Base-by-base conservation (phyloP, 1,140 invertebrate genomes). In the Aphelenchoides besseyi region DNA sequence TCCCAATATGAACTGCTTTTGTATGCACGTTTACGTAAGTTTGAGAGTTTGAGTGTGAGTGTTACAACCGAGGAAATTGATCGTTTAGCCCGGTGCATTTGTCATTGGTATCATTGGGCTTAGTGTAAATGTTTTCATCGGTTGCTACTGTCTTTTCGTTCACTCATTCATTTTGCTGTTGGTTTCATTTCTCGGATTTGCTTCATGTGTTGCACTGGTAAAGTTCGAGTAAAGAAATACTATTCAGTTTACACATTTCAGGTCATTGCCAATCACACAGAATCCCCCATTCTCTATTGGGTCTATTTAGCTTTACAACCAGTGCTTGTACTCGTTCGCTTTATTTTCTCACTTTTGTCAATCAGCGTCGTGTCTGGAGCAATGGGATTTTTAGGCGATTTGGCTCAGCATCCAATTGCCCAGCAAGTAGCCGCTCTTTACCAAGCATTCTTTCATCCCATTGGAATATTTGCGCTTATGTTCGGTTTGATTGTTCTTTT, bases 21-120 rank as follows among this genome's bases (percentile, higher is more conserved):
- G 5, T 23, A 59, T 59, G 18, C 55, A 59, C 55, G 55, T 59
- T 33, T 18, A 59, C 18, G 55, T 59, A 33, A 59, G 55, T 59
- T 59, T 5, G n/a, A n/a, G n/a, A n/a, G n/a, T n/a, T n/a, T n/a
- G n/a, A n/a, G n/a, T n/a, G n/a, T n/a, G n/a, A n/a, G n/a, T n/a
- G n/a, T n/a, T n/a, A n/a, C n/a, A n/a, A n/a, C n/a, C n/a, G n/a
- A n/a, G n/a, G n/a, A 8, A 59, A 59, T 59, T 23, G 5, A 59
- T 8, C 41, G 5, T 59, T 5, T 33, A 59, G 55, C 55, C 55
- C 26, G 55, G 55, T 8, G 26, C 55, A 33, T 59, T 59, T 23
- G 32, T 33, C 18, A 59, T 59, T 59, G 55, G 55, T 8, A 23
- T 59, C 5, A 59, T 59, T 8, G 55, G 55, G 5, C 26, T 59